These are phyloP conservation scores for Eumacrocentrus americanus DNA, from an alignment of 2,888 invertebrate genomes.

Conservation along the genomic window DNA sequence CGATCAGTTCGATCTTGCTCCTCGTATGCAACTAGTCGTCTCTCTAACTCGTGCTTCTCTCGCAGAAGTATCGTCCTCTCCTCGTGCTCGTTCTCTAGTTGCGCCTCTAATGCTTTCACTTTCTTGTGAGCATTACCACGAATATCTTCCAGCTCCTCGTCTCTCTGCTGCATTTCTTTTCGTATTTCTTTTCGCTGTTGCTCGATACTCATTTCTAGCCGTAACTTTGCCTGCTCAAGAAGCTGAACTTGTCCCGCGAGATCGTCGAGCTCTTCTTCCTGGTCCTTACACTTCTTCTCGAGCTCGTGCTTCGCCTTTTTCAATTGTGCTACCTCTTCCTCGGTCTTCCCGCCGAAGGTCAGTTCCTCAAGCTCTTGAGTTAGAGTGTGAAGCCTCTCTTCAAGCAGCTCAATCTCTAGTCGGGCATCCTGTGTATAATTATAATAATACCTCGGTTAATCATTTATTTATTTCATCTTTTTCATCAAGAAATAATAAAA, in stretches of 20 bases:
- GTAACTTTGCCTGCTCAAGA: conserved; percentile 89
- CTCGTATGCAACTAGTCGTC: conserved; percentile 79
- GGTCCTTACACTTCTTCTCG: conserved; percentile 82
- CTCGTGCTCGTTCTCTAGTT: conserved; percentile 91
- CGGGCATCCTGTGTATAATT: conserved; percentile 73
- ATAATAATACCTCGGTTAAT: background rate
- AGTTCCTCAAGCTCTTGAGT: conserved; percentile 86
- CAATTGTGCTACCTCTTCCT: conserved; percentile 83
- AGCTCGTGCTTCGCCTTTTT: conserved; percentile 86
- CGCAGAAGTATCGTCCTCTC: conserved; percentile 84
- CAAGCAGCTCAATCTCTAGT: conserved; percentile 86
- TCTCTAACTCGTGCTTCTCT: conserved; percentile 90
- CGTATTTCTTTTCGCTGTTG: conserved; percentile 90
- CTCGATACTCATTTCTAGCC: conserved; percentile 92
- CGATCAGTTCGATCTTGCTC: conserved; percentile 77
- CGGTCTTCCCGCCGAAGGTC: conserved; percentile 78
- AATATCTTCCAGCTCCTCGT: conserved; percentile 92
- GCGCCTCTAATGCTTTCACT: conserved; percentile 87
- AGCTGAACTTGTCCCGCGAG: conserved; percentile 89
- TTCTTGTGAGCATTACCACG: conserved; percentile 90
- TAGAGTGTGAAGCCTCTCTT: conserved; percentile 80
- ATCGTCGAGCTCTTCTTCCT: conserved; percentile 96
- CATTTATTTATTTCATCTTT: background rate
- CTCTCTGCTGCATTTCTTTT: conserved; percentile 86
- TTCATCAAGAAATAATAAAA: conserved; percentile 32